Base-by-base conservation (phyloP, 2,113 vertebrate species). In the Suncus etruscus region DNA sequence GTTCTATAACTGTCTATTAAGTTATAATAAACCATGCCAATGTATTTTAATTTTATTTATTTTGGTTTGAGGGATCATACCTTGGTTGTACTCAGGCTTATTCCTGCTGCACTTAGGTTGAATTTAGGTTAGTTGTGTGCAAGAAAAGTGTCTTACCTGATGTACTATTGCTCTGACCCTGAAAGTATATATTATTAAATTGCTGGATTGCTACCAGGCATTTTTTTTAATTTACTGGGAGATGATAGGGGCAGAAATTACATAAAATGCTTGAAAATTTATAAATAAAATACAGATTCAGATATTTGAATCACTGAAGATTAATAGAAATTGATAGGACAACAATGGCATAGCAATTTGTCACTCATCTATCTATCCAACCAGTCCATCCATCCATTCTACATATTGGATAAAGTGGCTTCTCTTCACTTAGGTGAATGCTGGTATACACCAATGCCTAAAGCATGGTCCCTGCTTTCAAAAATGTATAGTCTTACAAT, bases 181-280 rank as follows among this genome's bases (percentile, higher is more conserved):
- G 16, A 16, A 20, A 3, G 1, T 68, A 29, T 29, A 68, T 68
- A 32, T 87, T 79, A 75, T 88, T 73, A 45, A 39, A 20, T 83
- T 31, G 27, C 61, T 76, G 29, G 20, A 16, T 39, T 39, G 15
- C 86, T 45, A 22, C 18, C 65, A 50, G 50, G 69, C 54, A 45
- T 27, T 81, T 47, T 91, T 51, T 74, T 73, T 86, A 90, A 80
- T 58, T 8, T 11, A 61, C 58, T 47, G 68, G 29, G 92, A 79
- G 18, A 32, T 1, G 32, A 79, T 18, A 7, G 32, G 58, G 47
- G 20, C 69, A 83, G 15, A 75, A 61, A 45, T 76, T 92, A 20
- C 75, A 39, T 88, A 58, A 58, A 18, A 58, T 14, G 18, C 18
- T 54, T 54, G 11, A 54, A 54, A 4, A 14, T 58, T 12, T 58